Percentiles rank a stretch among this genome's conserved stretches.
phyloP scores from a whole-genome alignment of 2,888 invertebrate species.

The Sericinus montela region DNA sequence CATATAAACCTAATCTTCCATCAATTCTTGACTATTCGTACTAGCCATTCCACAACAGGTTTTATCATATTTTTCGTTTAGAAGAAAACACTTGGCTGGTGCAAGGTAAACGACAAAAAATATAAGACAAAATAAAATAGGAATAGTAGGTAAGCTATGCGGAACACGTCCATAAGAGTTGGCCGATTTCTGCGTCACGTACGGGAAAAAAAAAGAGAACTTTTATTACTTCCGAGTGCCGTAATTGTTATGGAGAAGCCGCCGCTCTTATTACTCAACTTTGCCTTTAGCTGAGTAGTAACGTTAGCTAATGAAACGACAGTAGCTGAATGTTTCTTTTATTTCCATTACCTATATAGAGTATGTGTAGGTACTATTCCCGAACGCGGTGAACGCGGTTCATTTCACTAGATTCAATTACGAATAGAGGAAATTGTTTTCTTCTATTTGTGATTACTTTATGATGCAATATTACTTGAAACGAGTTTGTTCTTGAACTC shows the following conservation, averaged over 20 bases:
- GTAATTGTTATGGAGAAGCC: conserved; percentile 71
- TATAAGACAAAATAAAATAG: conserved; percentile 45
- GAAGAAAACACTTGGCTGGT: conserved; percentile 12
- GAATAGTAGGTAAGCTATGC: conserved; percentile 51
- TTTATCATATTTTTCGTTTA: conserved; percentile 11
- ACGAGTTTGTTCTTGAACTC: neutral
- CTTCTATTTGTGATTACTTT: conserved; percentile 7
- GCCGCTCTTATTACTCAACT: conserved; percentile 63
- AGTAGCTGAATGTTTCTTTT: conserved; percentile 29
- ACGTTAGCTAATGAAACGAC: conserved; percentile 39
- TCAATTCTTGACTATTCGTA: too few species aligned
- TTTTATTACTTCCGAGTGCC: conserved; percentile 68
- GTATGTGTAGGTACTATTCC: conserved; percentile 8
- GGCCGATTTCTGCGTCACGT: conserved; percentile 68
- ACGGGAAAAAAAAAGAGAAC: conserved; percentile 62
- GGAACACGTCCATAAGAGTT: conserved; percentile 59
- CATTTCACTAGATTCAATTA: conserved; percentile 14
- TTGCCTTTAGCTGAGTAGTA: conserved; percentile 43
- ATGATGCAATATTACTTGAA: conserved; percentile 4
- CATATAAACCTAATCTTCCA: too few species aligned
- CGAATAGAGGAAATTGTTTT: conserved; percentile 11
- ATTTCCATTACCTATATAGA: conserved; percentile 18
- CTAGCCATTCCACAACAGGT: conserved; percentile 4
- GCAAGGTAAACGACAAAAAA: conserved; percentile 24
- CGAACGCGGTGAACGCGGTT: conserved; percentile 12